Conservation (phyloP, 2,113 vertebrate species). For the Etheostoma spectabile region DNA sequence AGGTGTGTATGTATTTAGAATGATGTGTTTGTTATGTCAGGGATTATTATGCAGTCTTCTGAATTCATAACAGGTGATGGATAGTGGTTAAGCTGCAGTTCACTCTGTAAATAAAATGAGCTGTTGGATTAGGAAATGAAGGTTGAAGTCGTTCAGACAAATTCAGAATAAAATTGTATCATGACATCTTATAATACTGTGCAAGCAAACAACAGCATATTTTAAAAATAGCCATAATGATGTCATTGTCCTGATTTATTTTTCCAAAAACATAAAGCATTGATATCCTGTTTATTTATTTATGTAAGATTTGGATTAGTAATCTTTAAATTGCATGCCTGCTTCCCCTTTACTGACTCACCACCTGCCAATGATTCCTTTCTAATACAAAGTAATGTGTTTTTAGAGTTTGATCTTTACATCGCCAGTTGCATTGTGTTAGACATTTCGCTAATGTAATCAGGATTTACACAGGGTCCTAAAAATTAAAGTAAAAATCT, state of each 20-base stretch:
- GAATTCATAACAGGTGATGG: constrained; percentile 23
- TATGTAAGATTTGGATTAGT: background rate
- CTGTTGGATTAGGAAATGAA: constrained; percentile 16
- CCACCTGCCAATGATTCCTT: background rate
- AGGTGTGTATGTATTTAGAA: constrained; percentile 33
- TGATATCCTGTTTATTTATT: background rate
- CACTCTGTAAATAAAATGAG: constrained; percentile 14
- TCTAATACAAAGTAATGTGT: background rate
- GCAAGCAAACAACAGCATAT: background rate
- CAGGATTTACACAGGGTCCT: too few relatives aligned
- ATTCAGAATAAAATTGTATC: background rate
- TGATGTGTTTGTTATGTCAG: constrained; percentile 41
- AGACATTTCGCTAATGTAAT: too few relatives aligned
- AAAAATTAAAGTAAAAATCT: too few relatives aligned
- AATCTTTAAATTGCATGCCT: background rate
- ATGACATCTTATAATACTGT: background rate
- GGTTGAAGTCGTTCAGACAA: background rate
- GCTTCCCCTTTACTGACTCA: background rate
- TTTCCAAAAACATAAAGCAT: background rate
- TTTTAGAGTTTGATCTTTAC: background rate
- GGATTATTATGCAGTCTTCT: constrained; percentile 43
- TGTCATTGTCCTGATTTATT: background rate
- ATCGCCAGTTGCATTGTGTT: too few relatives aligned
- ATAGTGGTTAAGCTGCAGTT: constrained; percentile 9
- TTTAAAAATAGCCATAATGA: background rate